Percentiles rank a stretch among this genome's conserved stretches.
phyloP scores from a whole-genome alignment of 1,140 invertebrate genomes.

The Dendrolimus punctatus region DNA sequence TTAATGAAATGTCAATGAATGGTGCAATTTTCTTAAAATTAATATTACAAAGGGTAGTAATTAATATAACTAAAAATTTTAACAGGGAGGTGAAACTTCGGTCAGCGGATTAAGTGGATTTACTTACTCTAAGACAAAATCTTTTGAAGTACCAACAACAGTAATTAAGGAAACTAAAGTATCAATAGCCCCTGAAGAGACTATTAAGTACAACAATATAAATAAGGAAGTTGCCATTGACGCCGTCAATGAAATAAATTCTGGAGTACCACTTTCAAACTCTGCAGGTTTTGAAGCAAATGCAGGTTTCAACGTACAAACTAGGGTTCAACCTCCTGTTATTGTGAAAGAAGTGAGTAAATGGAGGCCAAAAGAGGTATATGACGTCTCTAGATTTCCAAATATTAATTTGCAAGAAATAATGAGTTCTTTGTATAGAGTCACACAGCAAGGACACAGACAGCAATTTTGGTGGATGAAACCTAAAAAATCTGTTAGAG shows the following conservation, averaged over 20 bases:
- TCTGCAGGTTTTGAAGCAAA: conserved; percentile 15
- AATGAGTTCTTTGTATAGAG: conserved; percentile 24
- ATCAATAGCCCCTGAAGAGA: conserved; percentile 20
- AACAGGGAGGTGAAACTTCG: conserved; percentile 40
- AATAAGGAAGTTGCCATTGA: conserved; percentile 39
- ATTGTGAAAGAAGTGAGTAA: conserved; percentile 60
- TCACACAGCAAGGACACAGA: conserved; percentile 18
- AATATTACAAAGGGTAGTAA: not conserved
- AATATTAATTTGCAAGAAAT: conserved; percentile 20
- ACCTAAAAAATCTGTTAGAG: conserved; percentile 15
- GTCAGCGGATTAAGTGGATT: conserved; percentile 31
- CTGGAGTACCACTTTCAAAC: conserved; percentile 14
- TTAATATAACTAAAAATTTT: conserved; percentile 5
- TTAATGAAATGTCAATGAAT: not conserved
- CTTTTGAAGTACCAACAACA: conserved; percentile 14
- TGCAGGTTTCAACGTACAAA: conserved; percentile 22
- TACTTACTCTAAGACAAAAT: conserved; percentile 28
- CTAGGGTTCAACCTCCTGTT: conserved; percentile 28
- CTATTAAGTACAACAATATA: conserved; percentile 27
- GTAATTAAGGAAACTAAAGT: conserved; percentile 24
- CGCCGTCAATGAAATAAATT: conserved; percentile 36
- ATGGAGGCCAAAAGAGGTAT: conserved; percentile 11
- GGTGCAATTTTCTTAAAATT: not conserved
- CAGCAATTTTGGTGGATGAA: conserved; percentile 9
- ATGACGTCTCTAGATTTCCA: conserved; percentile 9